phyloP scores from a whole-genome alignment of 2,888 invertebrate species.

The Hipparchia semele region DNA sequence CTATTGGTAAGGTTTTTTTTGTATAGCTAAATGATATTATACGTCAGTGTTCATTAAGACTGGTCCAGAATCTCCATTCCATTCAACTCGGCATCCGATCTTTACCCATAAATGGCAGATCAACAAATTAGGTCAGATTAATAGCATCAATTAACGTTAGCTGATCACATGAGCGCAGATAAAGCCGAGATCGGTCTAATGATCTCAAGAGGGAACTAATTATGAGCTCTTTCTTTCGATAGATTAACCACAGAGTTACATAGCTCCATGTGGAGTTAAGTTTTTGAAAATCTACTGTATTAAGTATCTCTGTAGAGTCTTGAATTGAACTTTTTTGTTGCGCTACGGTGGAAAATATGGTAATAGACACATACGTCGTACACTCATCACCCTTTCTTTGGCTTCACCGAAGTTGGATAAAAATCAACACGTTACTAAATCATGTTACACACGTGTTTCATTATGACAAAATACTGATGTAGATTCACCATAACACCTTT shows the following conservation, averaged over 20 bases:
- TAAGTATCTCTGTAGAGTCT: no score
- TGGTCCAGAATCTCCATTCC: constrained; percentile 2
- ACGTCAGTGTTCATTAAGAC: neutral
- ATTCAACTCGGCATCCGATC: constrained; percentile 6
- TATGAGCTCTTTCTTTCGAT: neutral
- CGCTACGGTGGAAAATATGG: no score
- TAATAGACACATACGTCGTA: no score
- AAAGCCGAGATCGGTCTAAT: neutral
- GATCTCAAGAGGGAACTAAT: neutral
- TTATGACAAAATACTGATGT: neutral
- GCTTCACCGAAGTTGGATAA: no score
- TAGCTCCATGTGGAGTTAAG: no score
- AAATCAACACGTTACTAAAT: neutral
- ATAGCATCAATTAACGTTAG: constrained; percentile 20
- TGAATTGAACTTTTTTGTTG: no score
- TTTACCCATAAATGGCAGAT: constrained; percentile 22
- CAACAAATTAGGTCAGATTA: constrained; percentile 28
- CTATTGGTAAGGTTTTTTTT: neutral
- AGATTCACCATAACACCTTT: neutral
- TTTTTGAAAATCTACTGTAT: no score
- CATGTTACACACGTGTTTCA: neutral
- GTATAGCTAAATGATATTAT: neutral
- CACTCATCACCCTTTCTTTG: no score
- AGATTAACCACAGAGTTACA: no score
- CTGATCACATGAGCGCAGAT: neutral